Percentiles rank a stretch among this genome's conserved stretches.
phyloP scores from a whole-genome alignment of 2,797 vertebrate species.

The Enteromius unitaeniatus region DNA sequence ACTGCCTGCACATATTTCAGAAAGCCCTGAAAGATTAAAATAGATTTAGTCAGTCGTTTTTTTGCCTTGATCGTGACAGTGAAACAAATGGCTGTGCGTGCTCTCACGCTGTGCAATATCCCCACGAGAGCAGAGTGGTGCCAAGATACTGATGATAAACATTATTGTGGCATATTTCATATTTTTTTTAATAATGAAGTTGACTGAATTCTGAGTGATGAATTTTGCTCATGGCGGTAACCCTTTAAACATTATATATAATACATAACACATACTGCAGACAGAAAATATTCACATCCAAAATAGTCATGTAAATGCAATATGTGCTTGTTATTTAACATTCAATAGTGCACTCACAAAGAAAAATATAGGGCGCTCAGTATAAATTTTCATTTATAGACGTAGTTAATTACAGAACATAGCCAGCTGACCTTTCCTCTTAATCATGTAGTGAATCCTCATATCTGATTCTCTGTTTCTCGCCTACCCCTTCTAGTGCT shows the following conservation, averaged over 20 bases:
- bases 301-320: background rate
- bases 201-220: background rate
- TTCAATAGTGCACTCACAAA: background rate
- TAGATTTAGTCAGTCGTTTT: conserved; percentile 23
- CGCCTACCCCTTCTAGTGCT: background rate
- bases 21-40: conserved; percentile 20
- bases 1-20: background rate
- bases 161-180: conserved; percentile 37
- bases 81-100: conserved; percentile 35
- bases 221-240: background rate
- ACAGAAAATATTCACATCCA: background rate
- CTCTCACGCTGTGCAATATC: conserved; percentile 8
- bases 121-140: conserved; percentile 10
- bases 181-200: conserved; percentile 28
- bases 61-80: conserved; percentile 40
- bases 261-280: background rate
- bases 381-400: conserved; percentile 11
- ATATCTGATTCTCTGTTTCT: conserved; percentile 22
- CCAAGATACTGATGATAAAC: conserved; percentile 39
- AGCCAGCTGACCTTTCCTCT: conserved; percentile 25
- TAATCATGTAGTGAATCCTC: conserved; percentile 23
- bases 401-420: background rate
- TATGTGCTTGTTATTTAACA: background rate
- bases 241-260: background rate
- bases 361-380: conserved; percentile 1